A percentile compares a stretch with the other conserved stretches of the same genome.
phyloP scores from a whole-genome alignment of 1,140 invertebrate species.

The Hetaerina americana region DNA sequence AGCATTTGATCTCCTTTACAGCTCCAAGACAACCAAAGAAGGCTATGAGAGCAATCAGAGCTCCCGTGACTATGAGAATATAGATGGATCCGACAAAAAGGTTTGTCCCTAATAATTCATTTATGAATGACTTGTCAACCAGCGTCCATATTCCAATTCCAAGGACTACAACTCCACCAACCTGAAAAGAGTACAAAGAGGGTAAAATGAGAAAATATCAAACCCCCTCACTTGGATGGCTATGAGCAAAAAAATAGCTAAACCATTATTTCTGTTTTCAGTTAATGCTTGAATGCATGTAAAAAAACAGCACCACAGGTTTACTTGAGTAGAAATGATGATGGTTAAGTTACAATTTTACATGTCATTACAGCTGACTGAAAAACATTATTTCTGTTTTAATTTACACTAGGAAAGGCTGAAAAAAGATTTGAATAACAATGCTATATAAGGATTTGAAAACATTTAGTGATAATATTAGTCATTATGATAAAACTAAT shows the following conservation, averaged over 20 bases:
- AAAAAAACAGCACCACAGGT: no score
- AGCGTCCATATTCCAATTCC: conserved; percentile 68
- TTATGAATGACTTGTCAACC: conserved; percentile 67
- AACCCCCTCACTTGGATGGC: background rate
- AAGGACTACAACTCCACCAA: conserved; percentile 62
- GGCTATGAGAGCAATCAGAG: conserved; percentile 59
- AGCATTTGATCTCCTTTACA: conserved; percentile 74
- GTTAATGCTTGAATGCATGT: no score
- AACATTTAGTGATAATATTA: no score
- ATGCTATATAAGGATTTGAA: no score
- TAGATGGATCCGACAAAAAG: conserved; percentile 69
- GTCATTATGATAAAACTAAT: no score
- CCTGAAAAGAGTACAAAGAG: conserved; percentile 45
- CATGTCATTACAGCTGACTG: no score
- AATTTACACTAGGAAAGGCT: no score
- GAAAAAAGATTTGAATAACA: no score
- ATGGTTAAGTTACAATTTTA: no score
- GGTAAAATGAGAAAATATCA: conserved; percentile 1
- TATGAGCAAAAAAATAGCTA: background rate
- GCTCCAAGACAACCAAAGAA: conserved; percentile 79
- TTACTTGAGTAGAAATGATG: no score
- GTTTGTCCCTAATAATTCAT: conserved; percentile 66
- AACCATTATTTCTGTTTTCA: background rate
- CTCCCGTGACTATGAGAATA: conserved; percentile 64
- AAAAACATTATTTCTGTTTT: no score